These are phyloP conservation scores for Lasioglossum figueresi DNA, from an alignment of 2,888 invertebrate species.

Conservation along the genomic window DNA sequence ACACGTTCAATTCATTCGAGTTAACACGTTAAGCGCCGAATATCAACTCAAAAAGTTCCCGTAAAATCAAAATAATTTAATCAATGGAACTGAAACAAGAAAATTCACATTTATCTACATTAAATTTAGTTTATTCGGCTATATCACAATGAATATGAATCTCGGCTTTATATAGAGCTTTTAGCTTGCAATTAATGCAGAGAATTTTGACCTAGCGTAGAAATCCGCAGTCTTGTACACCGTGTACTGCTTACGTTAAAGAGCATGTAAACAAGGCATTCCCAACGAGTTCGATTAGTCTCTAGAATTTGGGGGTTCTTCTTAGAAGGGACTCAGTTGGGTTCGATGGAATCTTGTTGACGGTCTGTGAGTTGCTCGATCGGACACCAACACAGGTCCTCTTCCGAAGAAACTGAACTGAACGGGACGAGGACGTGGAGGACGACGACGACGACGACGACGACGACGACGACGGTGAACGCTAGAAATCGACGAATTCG, in stretches of 20 bases:
- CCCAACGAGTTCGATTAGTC: conserved; percentile 45
- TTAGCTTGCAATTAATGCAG: not conserved
- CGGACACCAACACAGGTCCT: not conserved
- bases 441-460: not conserved
- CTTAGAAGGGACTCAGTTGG: not conserved
- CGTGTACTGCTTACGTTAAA: conserved; percentile 74
- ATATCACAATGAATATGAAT: not conserved
- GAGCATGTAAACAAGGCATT: conserved; percentile 77
- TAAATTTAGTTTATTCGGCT: not conserved
- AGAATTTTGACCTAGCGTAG: not conserved
- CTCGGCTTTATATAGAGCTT: not conserved
- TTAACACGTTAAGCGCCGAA: not conserved
- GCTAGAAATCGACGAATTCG: not conserved
- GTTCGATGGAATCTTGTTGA: not conserved
- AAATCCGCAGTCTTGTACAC: conserved; percentile 26
- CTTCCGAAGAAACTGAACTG: not conserved
- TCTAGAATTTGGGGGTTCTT: conserved; percentile 14
- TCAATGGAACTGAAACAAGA: not conserved
- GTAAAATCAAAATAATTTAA: not conserved
- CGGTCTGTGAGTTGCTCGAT: not conserved
- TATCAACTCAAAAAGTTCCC: not conserved
- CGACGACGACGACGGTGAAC: not conserved
- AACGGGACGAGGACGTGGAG: not conserved
- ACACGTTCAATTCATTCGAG: not conserved
- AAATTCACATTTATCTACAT: not conserved